Base-by-base conservation (phyloP, 2,797 vertebrate species). In the Pyrocephalus nanus region DNA sequence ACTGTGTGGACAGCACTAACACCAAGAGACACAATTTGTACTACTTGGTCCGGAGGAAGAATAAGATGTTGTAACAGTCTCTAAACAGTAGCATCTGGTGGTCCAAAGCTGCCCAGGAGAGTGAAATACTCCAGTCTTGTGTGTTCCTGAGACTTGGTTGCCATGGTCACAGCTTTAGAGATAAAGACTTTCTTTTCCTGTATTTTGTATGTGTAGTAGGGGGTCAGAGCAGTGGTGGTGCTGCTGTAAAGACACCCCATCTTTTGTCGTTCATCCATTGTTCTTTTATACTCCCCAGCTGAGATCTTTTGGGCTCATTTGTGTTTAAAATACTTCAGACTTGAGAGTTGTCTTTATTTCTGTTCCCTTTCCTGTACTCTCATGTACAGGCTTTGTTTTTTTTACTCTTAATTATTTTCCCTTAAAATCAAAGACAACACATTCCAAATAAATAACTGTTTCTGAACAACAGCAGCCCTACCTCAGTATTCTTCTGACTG, bases 141-240 rank as follows among this genome's bases (percentile, higher is more conserved):
- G 72, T 90, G 57, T 94, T 95, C 69, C 70, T 45, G 61, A 91
- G 96, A 88, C 61, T 95, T 94, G 93, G 96, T 96, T 96, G 91
- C 96, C 89, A 97, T 97, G 96, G 96, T 81, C 95, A 94, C 95
- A 90, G 92, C 78, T 94, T 93, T 65, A 90, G 58, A 86, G 84
- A 95, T 88, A 92, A 90, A 93, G 93, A 96, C 78, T 89, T 91
- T 64, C 60, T 95, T 87, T 82, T 76, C 62, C 64, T 72, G 75
- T 91, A 10, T 93, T 96, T 93, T 88, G 22, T 88, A 51, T 91
- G 65, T 95, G 26, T 91, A 76, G 78, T 92, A 70, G 55, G 45
- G 55, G 53, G 75, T 72, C 57, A 51, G 57, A 61, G 78, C 75
- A 38, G 55, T 54, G n/a, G 13, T 66, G n/a, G 16, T 86, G 55